These are phyloP conservation scores for Thomomys bottae DNA, from an alignment of 2,113 vertebrate genomes.

Conservation along the genomic window DNA sequence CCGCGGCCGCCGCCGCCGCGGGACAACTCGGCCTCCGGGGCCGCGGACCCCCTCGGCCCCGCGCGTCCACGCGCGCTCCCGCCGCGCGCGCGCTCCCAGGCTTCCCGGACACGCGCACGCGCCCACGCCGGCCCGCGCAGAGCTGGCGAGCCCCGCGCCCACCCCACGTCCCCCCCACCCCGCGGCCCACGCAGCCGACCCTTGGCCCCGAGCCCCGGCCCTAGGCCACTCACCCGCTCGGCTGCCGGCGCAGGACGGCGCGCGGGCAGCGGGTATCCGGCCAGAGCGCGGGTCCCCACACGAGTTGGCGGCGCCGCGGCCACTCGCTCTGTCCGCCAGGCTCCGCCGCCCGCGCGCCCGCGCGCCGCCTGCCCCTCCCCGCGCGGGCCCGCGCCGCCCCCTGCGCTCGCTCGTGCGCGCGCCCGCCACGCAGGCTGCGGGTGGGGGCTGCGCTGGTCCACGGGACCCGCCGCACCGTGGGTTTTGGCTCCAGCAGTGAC, in stretches of 20 bases:
- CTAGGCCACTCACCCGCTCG: constrained; percentile 66
- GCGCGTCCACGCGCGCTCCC: constrained; percentile 25
- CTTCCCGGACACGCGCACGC: not conserved
- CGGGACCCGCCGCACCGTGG: too few species aligned
- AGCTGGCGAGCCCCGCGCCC: not conserved
- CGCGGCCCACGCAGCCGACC: not conserved
- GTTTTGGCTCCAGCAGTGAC: too few species aligned
- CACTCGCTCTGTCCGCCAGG: constrained; percentile 30
- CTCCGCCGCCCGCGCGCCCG: constrained; percentile 53
- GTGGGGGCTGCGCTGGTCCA: not conserved
- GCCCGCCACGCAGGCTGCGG: constrained; percentile 77
- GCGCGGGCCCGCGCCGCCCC: constrained; percentile 70
- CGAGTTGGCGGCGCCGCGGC: constrained; percentile 69
- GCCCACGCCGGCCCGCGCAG: not conserved
- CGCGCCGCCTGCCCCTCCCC: constrained; percentile 65
- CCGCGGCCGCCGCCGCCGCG: not conserved
- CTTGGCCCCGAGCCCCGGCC: not conserved
- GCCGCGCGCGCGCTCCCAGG: not conserved
- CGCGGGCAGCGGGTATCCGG: constrained; percentile 1
- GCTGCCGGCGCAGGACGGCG: constrained; percentile 35
- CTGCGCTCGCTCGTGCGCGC: constrained; percentile 67
- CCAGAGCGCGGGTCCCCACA: constrained; percentile 55
- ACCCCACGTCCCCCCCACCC: not conserved
- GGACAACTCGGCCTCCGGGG: not conserved
- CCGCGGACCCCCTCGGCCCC: not conserved